Percentiles rank a stretch among this genome's conserved stretches.
phyloP scores from a whole-genome alignment of 2,888 invertebrate genomes.

The Scrobipalpa costella region DNA sequence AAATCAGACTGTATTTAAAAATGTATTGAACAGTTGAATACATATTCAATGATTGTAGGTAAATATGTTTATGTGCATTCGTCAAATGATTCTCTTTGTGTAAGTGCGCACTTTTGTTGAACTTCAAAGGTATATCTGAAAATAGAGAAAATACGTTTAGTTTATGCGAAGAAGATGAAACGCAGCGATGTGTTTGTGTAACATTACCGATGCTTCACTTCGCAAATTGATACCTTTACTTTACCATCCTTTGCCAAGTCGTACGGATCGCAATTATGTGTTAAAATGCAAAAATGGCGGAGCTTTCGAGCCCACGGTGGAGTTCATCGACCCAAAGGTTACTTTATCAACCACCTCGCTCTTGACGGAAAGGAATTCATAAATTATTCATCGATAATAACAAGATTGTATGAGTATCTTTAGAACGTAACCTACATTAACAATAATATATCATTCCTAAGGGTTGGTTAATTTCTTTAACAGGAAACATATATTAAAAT shows the following conservation, averaged over 20 bases:
- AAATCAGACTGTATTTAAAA: background rate
- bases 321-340: slow-evolving; percentile 1
- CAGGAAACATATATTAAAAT: background rate
- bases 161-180: background rate
- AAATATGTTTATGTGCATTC: too few relatives aligned
- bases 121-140: too few relatives aligned
- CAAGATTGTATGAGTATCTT: slow-evolving; percentile 18
- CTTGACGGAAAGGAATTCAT: slow-evolving; percentile 19
- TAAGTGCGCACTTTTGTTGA: too few relatives aligned
- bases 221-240: background rate
- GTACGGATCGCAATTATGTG: slow-evolving; percentile 20
- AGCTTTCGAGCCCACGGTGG: background rate
- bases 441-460: background rate
- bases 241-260: background rate
- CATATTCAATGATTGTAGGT: too few relatives aligned
- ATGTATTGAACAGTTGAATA: too few relatives aligned
- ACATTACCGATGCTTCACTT: slow-evolving; percentile 1
- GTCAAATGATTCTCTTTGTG: too few relatives aligned
- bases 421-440: background rate
- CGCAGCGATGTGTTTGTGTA: background rate
- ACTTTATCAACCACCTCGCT: slow-evolving; percentile 5
- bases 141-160: too few relatives aligned
- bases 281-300: slow-evolving; percentile 14
- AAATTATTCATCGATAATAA: slow-evolving; percentile 21
- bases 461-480: background rate